These are phyloP conservation scores for Melanotaenia trifasciata DNA, from an alignment of 2,797 vertebrate species.

Conservation along the genomic window DNA sequence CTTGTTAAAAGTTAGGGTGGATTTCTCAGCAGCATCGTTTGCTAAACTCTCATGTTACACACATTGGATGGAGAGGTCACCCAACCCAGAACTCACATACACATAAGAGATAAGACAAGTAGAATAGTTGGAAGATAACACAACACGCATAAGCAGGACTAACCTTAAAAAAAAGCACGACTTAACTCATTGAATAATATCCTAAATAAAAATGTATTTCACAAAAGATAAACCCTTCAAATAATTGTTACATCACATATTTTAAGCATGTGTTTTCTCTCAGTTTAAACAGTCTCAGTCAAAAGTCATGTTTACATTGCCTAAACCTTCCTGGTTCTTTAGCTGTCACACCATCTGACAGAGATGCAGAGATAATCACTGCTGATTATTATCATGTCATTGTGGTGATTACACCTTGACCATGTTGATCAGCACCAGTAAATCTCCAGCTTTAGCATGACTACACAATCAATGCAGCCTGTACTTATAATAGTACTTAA, in stretches of 20 bases:
- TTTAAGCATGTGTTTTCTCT: background rate
- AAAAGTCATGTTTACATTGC: background rate
- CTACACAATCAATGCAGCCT: constrained; percentile 7
- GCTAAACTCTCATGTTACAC: background rate
- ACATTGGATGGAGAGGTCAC: background rate
- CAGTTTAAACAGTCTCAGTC: background rate
- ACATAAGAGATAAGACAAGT: constrained; percentile 19
- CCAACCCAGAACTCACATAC: background rate
- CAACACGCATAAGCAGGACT: background rate
- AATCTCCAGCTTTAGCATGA: constrained; percentile 29
- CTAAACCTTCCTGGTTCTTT: constrained; percentile 1
- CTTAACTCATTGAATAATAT: no score
- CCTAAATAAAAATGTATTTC: background rate
- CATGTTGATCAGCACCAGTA: constrained; percentile 38
- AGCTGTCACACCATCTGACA: constrained; percentile 23
- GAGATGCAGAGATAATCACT: background rate
- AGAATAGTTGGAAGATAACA: constrained; percentile 20
- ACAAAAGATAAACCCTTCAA: background rate
- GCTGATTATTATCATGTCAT: constrained; percentile 25
- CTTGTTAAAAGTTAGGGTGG: background rate
- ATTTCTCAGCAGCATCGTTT: background rate
- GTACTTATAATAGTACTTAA: constrained; percentile 25
- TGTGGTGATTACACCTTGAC: constrained; percentile 33
- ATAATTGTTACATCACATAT: background rate
- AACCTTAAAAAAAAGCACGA: background rate